phyloP scores from a whole-genome alignment of 2,888 invertebrate genomes.

The Cacoxenus indagator region DNA sequence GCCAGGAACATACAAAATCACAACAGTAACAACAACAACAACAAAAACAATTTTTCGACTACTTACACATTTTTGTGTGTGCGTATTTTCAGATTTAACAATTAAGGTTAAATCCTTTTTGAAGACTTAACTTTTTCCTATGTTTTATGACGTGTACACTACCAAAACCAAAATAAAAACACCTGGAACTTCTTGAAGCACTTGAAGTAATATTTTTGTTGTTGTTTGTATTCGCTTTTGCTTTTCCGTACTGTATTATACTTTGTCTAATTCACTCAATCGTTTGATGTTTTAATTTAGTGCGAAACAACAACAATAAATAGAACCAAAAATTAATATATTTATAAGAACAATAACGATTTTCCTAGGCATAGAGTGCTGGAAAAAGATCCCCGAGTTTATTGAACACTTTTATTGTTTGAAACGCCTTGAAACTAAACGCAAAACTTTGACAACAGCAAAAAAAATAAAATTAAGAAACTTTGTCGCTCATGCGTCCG shows the following conservation, averaged over 20 bases:
- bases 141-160: too few relatives aligned
- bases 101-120: neutral
- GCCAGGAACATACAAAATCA: neutral
- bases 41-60: neutral
- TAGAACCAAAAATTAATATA: slow-evolving; percentile 9
- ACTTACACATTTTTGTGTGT: slow-evolving; percentile 13
- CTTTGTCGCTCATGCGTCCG: too few relatives aligned
- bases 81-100: neutral
- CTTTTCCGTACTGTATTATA: too few relatives aligned
- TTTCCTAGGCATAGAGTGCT: slow-evolving; percentile 19
- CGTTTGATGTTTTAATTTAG: neutral
- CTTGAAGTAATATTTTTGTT: too few relatives aligned
- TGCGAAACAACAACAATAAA: neutral
- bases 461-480: too few relatives aligned
- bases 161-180: too few relatives aligned
- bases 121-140: neutral
- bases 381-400: slow-evolving; percentile 50
- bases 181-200: too few relatives aligned
- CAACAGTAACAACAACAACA: neutral
- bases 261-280: too few relatives aligned
- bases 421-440: slow-evolving; percentile 12
- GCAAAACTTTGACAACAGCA: neutral
- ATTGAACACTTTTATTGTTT: slow-evolving; percentile 52
- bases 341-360: slow-evolving; percentile 30
- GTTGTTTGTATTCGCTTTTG: too few relatives aligned